Base-by-base conservation (phyloP, 2,888 invertebrate species). In the Sesia apiformis region DNA sequence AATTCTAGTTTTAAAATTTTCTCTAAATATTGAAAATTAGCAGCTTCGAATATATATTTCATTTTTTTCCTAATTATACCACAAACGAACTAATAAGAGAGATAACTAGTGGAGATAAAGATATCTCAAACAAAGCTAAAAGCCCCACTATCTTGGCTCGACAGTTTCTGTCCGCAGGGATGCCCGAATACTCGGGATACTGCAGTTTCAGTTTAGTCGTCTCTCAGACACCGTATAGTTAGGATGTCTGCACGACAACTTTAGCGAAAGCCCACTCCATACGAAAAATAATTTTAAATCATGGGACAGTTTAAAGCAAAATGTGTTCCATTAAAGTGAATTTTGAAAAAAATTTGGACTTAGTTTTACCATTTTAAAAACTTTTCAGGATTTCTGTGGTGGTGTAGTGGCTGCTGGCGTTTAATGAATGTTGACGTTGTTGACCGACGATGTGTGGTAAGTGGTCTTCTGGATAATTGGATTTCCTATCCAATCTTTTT, bases 401-500 rank as follows among this genome's bases (percentile, higher is more conserved):
- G 58, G 53, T 61, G 58, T 60, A 64, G 74, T 79, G 72, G 23
- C 56, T 65, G 62, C 64, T 70, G 64, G 56, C 59, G 61, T 67
- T 46, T 72, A 69, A 76, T 72, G 64, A 75, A 74, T 71, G 71
- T 77, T 72, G 74, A 71, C 67, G 66, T 64, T 70, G 68, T 74
- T 77, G 72, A 72, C 71, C 65, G 65, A 70, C 69, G 63, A 69
- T 23, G 63, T 59, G 63, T 66, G 81, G 82, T 83, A 77, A 83
- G 83, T 82, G 66, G 59, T 62, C 63, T 59, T 57, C 46, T 46
- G 23, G 23, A 23, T 23, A 23, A 23, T 23, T 23, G 23, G 23
- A 23, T 23, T 23, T 23, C 23, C 23, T 2, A 23, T 23, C 23
- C 23, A 23, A 23, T 23, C 23, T 23, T 23, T 23, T 23, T 23